phyloP scores from a whole-genome alignment of 2,797 vertebrate genomes.

The Dipus sagitta region DNA sequence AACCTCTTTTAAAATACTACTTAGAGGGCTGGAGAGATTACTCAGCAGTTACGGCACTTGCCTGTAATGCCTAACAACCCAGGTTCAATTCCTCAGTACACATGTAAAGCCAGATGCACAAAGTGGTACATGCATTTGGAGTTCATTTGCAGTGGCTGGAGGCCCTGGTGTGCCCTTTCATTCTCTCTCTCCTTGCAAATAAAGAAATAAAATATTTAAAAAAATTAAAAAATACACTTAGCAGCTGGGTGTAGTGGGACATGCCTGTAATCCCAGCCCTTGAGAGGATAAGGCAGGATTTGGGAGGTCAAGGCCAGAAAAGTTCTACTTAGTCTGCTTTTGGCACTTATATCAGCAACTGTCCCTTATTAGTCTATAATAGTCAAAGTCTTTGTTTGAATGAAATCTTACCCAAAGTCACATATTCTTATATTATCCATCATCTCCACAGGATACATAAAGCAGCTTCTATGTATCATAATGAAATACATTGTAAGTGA shows the following conservation, averaged over 20 bases:
- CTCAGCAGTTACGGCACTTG: too few relatives aligned
- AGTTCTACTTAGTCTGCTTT: background rate
- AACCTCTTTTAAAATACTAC: background rate
- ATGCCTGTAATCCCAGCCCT: background rate
- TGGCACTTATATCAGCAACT: slow-evolving; percentile 17
- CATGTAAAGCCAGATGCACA: too few relatives aligned
- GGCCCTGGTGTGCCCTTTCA: too few relatives aligned
- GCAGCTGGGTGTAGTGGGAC: background rate
- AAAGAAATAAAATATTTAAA: too few relatives aligned
- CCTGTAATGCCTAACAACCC: too few relatives aligned
- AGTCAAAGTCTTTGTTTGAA: slow-evolving; percentile 33
- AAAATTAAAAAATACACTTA: too few relatives aligned
- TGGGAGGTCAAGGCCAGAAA: background rate
- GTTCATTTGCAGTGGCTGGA: too few relatives aligned
- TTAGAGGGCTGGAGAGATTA: background rate
- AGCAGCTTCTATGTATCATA: slow-evolving; percentile 41
- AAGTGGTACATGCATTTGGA: too few relatives aligned
- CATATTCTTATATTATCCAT: slow-evolving; percentile 15
- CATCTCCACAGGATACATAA: background rate
- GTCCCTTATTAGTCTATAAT: background rate
- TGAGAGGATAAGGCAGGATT: background rate
- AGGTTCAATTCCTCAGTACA: too few relatives aligned
- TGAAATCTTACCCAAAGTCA: slow-evolving; percentile 8
- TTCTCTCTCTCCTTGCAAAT: too few relatives aligned
- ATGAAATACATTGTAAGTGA: slow-evolving; percentile 48